Evolutionary conservation across 2,888 invertebrate genomes (phyloP), one percentile per base, ranked within the genome.

Genomic region (Caenorhabditis japonica): DNA sequence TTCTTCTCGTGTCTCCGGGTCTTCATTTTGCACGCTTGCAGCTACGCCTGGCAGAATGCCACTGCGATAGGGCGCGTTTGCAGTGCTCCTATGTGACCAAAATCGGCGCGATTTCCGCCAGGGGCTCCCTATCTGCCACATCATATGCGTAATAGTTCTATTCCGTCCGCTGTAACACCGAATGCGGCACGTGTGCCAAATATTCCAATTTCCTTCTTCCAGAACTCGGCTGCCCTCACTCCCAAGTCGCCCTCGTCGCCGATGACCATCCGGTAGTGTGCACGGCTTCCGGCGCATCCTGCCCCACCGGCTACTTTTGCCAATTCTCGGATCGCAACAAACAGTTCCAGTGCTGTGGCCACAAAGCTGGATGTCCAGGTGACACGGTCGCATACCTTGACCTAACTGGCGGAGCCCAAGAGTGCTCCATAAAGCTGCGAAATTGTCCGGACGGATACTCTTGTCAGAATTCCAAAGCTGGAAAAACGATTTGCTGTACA

Each of bases 281-380:
- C 56, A 78, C 80, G 3, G 74, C 79, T 3, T 79, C 79, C n/a
- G 74, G 76, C 19, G 47, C 59, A 0, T 76, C 75, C 5, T 85
- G 85, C 39, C 84, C 84, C 3, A 55, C 61, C 10, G 85, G 85
- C 10, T 85, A 84, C 62, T 85, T 84, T 66, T 85, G 85, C 58
- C 84, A 85, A 51, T 84, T 84, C 62, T 83, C 83, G n/a, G 82
- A 82, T 51, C 71, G 72, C n/a, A 83, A 84, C 70, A 83, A 79
- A 43, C 84, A 84, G 51, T 84, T 84, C 61, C 84, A 83, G 44
- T 83, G 83, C 34, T 83, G 83, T 34, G 83, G 81, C 3, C 78
- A 80, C 23, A 81, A 76, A 46, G 78, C 83, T 8, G 81, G 82
- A 30, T 85, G 85, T 72, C 85, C 85, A 4, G 72, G 68, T 1